These are phyloP conservation scores for Drosophila sordidula DNA, from an alignment of 2,888 invertebrate species.

Conservation along the genomic window DNA sequence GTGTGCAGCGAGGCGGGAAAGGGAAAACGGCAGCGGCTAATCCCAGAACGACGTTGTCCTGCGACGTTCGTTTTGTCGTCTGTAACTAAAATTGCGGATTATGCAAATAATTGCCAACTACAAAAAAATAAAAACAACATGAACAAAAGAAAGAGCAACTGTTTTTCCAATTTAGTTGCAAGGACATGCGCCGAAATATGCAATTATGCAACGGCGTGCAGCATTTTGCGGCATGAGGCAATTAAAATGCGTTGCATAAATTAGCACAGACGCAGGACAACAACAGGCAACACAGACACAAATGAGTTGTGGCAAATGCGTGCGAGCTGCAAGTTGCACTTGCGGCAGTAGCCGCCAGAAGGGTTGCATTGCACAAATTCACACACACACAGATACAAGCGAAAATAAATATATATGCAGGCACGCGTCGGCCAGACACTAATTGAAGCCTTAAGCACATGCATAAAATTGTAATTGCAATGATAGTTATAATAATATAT, in stretches of 20 bases:
- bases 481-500: not conserved
- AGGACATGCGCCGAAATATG: conserved; percentile 50
- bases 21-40: conserved; percentile 33
- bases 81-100: conserved; percentile 55
- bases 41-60: conserved; percentile 49
- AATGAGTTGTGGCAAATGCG: conserved; percentile 16
- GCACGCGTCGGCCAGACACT: conserved; percentile 16
- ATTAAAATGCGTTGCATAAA: conserved; percentile 55
- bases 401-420: not conserved
- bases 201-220: conserved; percentile 47
- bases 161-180: conserved; percentile 54
- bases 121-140: conserved; percentile 18
- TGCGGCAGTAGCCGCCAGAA: conserved; percentile 11
- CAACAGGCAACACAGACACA: conserved; percentile 8
- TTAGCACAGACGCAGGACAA: conserved; percentile 28
- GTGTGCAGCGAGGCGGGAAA: conserved; percentile 31
- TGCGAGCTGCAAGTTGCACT: conserved; percentile 24
- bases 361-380: conserved; percentile 19
- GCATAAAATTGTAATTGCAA: not conserved
- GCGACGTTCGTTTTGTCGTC: conserved; percentile 23
- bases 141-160: conserved; percentile 21
- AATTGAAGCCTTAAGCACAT: conserved; percentile 9
- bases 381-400: not conserved
- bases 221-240: conserved; percentile 38
- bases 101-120: conserved; percentile 59